Evolutionary conservation across 2,113 vertebrate genomes (phyloP).

Genomic region (Setophaga coronata): DNA sequence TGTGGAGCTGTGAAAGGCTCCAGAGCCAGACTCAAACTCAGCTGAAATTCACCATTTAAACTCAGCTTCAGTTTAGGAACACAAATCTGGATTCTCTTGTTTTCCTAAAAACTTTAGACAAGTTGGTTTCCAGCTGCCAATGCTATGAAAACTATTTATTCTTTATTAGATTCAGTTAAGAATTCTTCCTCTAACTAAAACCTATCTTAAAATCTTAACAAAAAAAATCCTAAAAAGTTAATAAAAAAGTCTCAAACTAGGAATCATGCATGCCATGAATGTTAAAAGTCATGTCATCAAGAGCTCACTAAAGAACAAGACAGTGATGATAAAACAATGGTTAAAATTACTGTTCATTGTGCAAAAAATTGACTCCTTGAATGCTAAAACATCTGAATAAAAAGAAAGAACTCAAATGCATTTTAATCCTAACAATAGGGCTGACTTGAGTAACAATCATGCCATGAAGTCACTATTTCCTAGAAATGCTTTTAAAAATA

Average conservation of each 20-base stretch:
- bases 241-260: background rate
- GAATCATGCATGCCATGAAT: background rate
- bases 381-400: slow-evolving; percentile 1
- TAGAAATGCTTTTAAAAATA: background rate
- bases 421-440: slow-evolving; percentile 6
- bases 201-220: background rate
- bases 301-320: background rate
- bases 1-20: background rate
- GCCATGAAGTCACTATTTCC: background rate
- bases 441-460: background rate
- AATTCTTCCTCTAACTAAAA: background rate
- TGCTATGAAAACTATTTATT: background rate
- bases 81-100: background rate
- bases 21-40: background rate
- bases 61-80: background rate
- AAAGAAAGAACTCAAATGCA: background rate
- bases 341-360: slow-evolving; percentile 17
- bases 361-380: background rate
- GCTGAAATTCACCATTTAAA: background rate
- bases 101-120: background rate
- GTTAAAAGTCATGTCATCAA: background rate
- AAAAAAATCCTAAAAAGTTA: background rate
- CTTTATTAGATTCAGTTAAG: background rate
- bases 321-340: slow-evolving; percentile 5
- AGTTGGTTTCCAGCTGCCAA: background rate